Conservation (phyloP, 2,797 vertebrate genomes). For the Halcyon smyrnensis region DNA sequence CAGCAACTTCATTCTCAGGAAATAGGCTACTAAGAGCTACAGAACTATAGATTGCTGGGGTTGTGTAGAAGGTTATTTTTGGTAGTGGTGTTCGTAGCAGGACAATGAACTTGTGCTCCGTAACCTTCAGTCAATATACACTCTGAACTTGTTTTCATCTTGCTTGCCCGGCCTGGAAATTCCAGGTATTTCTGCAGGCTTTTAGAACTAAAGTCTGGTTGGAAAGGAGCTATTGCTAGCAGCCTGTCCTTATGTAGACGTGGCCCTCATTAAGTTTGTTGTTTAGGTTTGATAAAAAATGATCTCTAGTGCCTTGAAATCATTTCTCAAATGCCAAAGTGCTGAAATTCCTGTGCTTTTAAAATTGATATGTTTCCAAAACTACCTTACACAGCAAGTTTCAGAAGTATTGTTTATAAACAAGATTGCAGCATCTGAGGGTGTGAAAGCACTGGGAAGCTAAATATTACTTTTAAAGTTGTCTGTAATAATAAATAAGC, state of each 20-base stretch:
- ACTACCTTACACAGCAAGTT: not conserved
- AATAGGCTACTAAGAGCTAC: not conserved
- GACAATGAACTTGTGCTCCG: not conserved
- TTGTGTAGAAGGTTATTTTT: not conserved
- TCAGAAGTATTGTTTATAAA: not conserved
- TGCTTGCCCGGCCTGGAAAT: not conserved
- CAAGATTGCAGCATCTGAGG: not conserved
- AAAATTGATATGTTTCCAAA: not conserved
- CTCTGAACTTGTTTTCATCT: slow-evolving; percentile 50
- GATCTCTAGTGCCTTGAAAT: not conserved
- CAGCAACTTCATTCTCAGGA: not conserved
- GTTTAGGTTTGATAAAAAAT: not conserved
- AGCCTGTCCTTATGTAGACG: not conserved
- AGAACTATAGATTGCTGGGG: not conserved
- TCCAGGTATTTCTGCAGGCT: not conserved
- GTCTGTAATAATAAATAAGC: not conserved
- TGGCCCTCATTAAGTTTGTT: not conserved
- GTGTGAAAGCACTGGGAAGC: not conserved
- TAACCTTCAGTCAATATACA: slow-evolving; percentile 21
- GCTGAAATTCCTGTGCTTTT: not conserved
- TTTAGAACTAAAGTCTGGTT: not conserved
- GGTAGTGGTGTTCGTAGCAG: not conserved
- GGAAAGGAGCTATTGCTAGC: not conserved
- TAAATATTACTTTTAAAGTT: not conserved
- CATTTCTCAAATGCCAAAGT: not conserved